Evolutionary conservation across 1,140 invertebrate species (phyloP).

Genomic region (Argopecten irradians): DNA sequence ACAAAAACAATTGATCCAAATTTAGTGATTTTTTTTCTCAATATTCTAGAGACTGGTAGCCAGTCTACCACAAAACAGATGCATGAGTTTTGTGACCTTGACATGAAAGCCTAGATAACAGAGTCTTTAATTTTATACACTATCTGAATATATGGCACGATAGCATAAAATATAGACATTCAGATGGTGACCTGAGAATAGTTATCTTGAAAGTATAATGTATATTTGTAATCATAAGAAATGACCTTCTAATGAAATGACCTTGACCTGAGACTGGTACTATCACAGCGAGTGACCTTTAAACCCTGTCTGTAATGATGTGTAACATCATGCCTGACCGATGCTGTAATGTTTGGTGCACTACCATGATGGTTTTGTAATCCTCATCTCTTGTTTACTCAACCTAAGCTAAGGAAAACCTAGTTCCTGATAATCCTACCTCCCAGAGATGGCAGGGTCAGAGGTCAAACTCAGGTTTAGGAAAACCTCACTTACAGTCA

Average conservation of each 20-base stretch:
- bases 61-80: too few relatives aligned
- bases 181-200: too few relatives aligned
- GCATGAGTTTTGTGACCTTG: too few relatives aligned
- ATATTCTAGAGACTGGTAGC: too few relatives aligned
- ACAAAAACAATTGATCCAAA: too few relatives aligned
- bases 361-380: background rate
- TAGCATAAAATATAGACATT: too few relatives aligned
- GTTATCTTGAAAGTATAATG: background rate
- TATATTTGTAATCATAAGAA: too few relatives aligned
- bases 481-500: background rate
- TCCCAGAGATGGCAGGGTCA: background rate
- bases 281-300: background rate
- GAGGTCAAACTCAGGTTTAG: background rate
- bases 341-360: background rate
- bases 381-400: background rate
- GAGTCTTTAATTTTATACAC: too few relatives aligned
- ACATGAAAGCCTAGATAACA: too few relatives aligned
- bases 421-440: background rate
- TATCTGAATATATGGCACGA: too few relatives aligned
- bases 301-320: background rate
- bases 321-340: too few relatives aligned
- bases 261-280: background rate
- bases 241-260: background rate
- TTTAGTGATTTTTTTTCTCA: too few relatives aligned
- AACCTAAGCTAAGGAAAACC: background rate